A percentile compares a stretch with the other conserved stretches of the same genome.
phyloP scores from a whole-genome alignment of 37 sponge, comb jelly and placozoan species.

The Geodia barretti region DNA sequence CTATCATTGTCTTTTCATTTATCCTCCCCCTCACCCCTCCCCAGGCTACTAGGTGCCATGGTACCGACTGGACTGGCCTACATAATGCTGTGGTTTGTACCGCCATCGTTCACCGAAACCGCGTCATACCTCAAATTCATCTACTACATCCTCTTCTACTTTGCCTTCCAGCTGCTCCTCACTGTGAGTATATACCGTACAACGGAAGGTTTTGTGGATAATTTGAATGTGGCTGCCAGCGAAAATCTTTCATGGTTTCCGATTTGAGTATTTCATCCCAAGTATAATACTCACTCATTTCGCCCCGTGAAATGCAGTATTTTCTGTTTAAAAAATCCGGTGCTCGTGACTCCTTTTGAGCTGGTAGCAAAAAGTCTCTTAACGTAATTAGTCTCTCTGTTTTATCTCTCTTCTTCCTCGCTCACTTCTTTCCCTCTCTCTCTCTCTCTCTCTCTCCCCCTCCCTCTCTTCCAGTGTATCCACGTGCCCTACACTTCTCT shows the following conservation, averaged over 20 bases:
- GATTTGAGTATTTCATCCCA: background rate
- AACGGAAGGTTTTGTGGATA: background rate
- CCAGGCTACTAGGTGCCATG: slow-evolving; percentile 62
- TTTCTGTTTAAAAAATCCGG: no score
- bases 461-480: slow-evolving; percentile 62
- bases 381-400: no score
- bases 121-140: slow-evolving; percentile 19
- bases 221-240: no score
- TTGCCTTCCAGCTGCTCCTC: slow-evolving; percentile 53
- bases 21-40: background rate
- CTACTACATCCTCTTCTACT: slow-evolving; percentile 71
- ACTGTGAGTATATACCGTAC: slow-evolving; percentile 62
- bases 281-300: no score
- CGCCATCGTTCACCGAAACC: slow-evolving; percentile 14
- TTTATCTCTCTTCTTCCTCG: background rate
- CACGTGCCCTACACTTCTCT: slow-evolving; percentile 91
- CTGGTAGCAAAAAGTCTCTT: no score
- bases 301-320: no score
- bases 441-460: background rate
- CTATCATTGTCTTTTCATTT: background rate
- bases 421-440: no score
- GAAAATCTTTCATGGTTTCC: background rate
- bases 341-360: no score
- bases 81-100: slow-evolving; percentile 73
- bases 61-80: slow-evolving; percentile 59